phyloP scores from a whole-genome alignment of 1,140 invertebrate genomes.

The Portunus trituberculatus region DNA sequence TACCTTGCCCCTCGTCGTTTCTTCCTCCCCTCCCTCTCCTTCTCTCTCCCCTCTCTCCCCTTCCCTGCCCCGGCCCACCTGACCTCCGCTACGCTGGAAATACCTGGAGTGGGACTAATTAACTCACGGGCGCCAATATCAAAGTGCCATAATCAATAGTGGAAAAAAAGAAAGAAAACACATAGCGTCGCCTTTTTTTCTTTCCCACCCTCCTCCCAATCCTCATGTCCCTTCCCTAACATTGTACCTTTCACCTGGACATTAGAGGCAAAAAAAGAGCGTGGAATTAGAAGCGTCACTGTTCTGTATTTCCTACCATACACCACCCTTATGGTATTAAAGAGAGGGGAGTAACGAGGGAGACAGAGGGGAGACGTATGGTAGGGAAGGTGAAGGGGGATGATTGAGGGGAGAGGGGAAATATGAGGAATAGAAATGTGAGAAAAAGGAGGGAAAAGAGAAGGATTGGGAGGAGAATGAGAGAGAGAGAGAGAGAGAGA shows the following conservation, averaged over 20 bases:
- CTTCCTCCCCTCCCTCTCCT: not conserved
- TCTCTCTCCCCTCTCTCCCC: not conserved
- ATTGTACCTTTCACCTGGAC: not conserved
- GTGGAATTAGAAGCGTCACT: not conserved
- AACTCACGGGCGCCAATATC: not conserved
- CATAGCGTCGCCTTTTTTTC: not conserved
- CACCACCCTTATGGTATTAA: not conserved
- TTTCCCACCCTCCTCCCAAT: not conserved
- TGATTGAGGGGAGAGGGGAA: no score
- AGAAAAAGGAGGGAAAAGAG: no score
- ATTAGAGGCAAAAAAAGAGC: not conserved
- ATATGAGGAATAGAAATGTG: not conserved
- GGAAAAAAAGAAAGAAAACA: not conserved
- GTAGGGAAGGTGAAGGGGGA: not conserved
- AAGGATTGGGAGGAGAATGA: not conserved
- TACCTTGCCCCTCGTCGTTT: not conserved
- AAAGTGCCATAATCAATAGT: constrained; percentile 11
- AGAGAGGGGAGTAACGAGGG: not conserved
- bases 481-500: no score
- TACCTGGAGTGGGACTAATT: constrained; percentile 21
- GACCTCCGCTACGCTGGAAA: constrained; percentile 17
- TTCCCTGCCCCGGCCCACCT: not conserved
- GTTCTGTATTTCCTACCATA: not conserved
- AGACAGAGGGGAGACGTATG: no score
- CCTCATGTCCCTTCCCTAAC: no score